Evolutionary conservation across 1,140 invertebrate genomes (phyloP), one percentile per base, ranked within the genome.

Genomic region (Saccostrea cuccullata): DNA sequence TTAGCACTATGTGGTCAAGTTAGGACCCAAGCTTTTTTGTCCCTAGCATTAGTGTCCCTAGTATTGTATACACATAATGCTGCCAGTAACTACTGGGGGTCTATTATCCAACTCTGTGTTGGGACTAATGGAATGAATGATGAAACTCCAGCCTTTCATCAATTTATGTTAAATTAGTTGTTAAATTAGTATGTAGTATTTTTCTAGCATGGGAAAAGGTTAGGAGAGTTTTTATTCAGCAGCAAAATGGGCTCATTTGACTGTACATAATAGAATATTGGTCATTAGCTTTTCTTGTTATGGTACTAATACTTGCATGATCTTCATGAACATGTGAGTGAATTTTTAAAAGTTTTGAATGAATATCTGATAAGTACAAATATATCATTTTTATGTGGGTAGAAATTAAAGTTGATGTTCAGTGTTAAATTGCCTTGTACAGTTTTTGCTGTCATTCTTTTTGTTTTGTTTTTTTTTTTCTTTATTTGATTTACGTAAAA

Each of bases 61-160:
- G 70, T 77, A 15, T 17, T 77, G 70, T 77, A 15, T 30, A 30
- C 70, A 77, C 17, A 77, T 77, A 77, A n/a, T 64, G n/a, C 58
- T 64, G 58, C 17, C n/a, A n/a, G 58, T 64, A 3, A 64, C n/a
- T 64, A 30, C 23, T 77, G 70, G 12, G 17, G 70, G 26, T 77
- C 70, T 77, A 13, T 26, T 77, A 26, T 77, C 30, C 70, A 77
- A 30, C 70, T 20, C 11, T 36, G 26, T 77, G 26, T 13, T 8
- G 30, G 67, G 23, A 23, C 26, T 26, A 26, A 73, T 26, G n/a
- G 67, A 30, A 30, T 6, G 70, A 30, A 77, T 12, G 30, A 36
- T 36, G 70, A 15, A 30, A 77, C 26, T 26, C 23, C 8, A 73
- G 26, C 70, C 36, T 26, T 36, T 77, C 26, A 26, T 77, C 30